Conservation (phyloP, 2,113 vertebrate genomes). For the Gallinago media region DNA sequence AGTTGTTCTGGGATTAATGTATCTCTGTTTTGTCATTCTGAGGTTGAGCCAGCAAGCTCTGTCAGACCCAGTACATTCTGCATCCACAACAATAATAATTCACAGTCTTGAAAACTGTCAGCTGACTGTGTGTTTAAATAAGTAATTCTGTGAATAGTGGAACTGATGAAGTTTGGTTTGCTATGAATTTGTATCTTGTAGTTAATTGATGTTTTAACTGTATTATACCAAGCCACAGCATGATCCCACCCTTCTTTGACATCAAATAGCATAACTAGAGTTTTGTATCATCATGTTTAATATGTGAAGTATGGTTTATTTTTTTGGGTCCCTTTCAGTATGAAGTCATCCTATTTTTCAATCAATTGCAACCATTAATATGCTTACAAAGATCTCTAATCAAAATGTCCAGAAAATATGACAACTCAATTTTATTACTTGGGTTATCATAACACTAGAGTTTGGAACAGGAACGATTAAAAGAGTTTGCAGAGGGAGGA, state of each 20-base stretch:
- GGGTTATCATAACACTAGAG: background rate
- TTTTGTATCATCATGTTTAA: background rate
- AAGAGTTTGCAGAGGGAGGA: slow-evolving; percentile 7
- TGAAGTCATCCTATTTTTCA: background rate
- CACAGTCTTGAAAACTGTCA: background rate
- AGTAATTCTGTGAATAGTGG: background rate
- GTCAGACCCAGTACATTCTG: background rate
- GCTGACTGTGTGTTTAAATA: background rate
- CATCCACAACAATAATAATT: background rate
- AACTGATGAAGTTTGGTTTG: background rate
- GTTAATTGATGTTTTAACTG: background rate
- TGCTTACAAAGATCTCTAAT: background rate
- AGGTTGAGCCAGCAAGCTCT: background rate
- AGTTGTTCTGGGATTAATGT: background rate
- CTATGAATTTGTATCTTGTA: background rate
- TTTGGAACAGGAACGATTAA: background rate
- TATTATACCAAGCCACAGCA: background rate
- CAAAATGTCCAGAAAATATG: background rate
- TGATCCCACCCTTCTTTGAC: background rate
- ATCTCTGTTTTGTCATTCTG: background rate
- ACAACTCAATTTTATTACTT: background rate
- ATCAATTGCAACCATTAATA: background rate
- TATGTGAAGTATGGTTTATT: background rate
- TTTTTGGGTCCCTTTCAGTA: background rate
- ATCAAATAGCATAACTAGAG: background rate